These are phyloP conservation scores for Oncopodura yosiiana DNA, from an alignment of 1,140 invertebrate genomes.

Conservation along the genomic window DNA sequence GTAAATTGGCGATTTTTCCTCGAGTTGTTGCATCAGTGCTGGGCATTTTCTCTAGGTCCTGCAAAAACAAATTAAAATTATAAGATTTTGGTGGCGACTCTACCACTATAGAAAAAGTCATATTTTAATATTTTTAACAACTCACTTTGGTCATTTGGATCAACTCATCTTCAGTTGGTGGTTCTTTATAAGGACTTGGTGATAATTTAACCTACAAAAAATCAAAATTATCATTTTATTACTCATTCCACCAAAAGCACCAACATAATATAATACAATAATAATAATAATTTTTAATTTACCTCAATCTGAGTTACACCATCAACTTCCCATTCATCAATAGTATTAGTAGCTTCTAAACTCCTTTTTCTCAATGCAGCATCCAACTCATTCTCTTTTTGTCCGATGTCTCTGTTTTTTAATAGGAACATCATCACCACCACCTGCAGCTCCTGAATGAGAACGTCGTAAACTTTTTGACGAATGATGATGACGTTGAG, in stretches of 20 bases:
- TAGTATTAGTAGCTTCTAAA: slow-evolving; percentile 27
- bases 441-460: background rate
- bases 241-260: no score
- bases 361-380: slow-evolving; percentile 18
- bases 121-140: background rate
- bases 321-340: slow-evolving; percentile 33
- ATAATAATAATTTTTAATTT: background rate
- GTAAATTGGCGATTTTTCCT: slow-evolving; percentile 84
- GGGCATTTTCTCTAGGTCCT: slow-evolving; percentile 84
- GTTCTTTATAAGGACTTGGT: slow-evolving; percentile 61
- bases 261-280: background rate
- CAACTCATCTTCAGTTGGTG: slow-evolving; percentile 78
- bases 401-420: slow-evolving; percentile 8
- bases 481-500: background rate
- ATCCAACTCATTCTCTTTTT: slow-evolving; percentile 27
- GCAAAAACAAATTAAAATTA: slow-evolving; percentile 42
- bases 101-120: background rate
- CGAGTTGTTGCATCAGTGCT: slow-evolving; percentile 84
- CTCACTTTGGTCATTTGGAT: slow-evolving; percentile 60
- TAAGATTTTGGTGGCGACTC: background rate
- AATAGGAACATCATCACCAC: no score
- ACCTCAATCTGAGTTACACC: slow-evolving; percentile 28
- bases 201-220: slow-evolving; percentile 32
- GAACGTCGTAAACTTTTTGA: background rate
- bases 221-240: no score